Evolutionary conservation across 2,113 vertebrate species (phyloP).

Genomic region (Hypocryptadius cinnamomeus): DNA sequence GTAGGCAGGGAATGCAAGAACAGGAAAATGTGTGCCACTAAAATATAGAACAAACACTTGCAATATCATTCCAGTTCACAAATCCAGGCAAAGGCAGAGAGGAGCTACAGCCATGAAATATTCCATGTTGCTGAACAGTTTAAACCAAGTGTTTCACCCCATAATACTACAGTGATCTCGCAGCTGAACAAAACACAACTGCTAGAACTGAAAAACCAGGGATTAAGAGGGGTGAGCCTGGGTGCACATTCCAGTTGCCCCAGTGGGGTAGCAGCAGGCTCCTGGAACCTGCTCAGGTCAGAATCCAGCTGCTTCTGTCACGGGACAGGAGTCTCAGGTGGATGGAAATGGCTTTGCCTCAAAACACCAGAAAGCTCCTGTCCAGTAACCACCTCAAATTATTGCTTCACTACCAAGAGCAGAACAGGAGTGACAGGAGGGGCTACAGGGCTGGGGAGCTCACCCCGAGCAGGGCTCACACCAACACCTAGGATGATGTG

Average conservation of each 20-base stretch:
- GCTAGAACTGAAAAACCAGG: background rate
- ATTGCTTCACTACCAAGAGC: background rate
- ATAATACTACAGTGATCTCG: background rate
- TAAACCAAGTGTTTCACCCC: background rate
- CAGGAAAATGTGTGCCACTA: background rate
- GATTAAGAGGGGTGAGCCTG: background rate
- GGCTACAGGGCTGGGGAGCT: background rate
- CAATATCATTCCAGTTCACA: slow-evolving; percentile 13
- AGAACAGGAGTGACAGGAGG: background rate
- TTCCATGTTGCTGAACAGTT: background rate
- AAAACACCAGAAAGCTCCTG: background rate
- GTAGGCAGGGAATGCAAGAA: background rate
- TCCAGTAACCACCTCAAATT: background rate
- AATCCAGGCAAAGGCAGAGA: background rate
- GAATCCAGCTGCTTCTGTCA: background rate
- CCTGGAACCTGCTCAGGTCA: background rate
- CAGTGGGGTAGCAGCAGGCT: background rate
- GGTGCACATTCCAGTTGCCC: background rate
- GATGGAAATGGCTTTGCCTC: background rate
- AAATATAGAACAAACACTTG: background rate
- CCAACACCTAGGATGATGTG: background rate
- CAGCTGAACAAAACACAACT: background rate
- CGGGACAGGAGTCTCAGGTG: background rate
- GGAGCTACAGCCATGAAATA: background rate
- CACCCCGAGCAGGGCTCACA: background rate